These are phyloP conservation scores for Crotalus tigris DNA, from an alignment of 2,113 vertebrate species.

Conservation along the genomic window DNA sequence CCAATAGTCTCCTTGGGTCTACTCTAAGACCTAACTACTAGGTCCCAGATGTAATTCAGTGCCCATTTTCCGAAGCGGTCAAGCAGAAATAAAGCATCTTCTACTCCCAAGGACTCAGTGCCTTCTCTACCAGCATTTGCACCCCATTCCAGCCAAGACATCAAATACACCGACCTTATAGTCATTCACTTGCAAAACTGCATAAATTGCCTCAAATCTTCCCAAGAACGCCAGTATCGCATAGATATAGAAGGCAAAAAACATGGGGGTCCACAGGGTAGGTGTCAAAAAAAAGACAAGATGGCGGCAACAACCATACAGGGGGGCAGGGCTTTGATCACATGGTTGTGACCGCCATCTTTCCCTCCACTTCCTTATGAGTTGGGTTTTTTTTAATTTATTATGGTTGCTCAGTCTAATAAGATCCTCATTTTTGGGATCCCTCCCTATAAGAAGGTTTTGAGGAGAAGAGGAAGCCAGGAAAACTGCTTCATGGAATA, in stretches of 20 bases:
- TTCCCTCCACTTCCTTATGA: not conserved
- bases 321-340: not conserved
- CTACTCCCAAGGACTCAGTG: not conserved
- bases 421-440: not conserved
- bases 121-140: not conserved
- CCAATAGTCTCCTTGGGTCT: not conserved
- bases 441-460: not conserved
- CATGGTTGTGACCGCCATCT: not conserved
- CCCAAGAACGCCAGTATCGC: not conserved
- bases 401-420: not conserved
- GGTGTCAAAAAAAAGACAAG: not conserved
- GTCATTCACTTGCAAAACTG: not conserved
- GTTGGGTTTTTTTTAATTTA: not conserved
- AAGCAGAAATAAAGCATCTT: not conserved
- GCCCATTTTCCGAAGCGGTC: not conserved
- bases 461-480: not conserved
- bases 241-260: not conserved
- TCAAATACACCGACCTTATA: not conserved
- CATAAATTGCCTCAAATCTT: not conserved
- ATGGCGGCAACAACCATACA: not conserved
- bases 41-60: not conserved
- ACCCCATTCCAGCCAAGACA: not conserved
- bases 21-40: not conserved
- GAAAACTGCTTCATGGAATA: not conserved
- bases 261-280: not conserved